Percentiles rank a stretch among this genome's conserved stretches.
Evolutionary conservation across 2,113 vertebrate genomes (phyloP).

Genomic region (Tetraodon nigroviridis): DNA sequence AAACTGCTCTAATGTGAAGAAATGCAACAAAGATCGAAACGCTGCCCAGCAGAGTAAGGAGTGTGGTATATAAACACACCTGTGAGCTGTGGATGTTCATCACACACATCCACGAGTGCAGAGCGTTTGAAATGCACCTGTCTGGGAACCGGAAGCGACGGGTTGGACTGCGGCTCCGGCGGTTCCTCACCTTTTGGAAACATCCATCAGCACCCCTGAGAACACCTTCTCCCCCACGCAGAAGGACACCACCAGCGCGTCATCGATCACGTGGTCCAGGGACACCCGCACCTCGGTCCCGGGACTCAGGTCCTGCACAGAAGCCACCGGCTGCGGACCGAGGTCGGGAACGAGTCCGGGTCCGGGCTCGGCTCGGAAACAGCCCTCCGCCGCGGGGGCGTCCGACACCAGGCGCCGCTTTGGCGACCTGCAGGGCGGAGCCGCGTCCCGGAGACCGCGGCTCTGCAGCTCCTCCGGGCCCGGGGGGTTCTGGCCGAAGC

Average conservation of each 20-base stretch:
- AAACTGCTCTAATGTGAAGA: no score
- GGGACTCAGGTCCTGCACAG: conserved; percentile 73
- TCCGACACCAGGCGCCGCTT: conserved; percentile 20
- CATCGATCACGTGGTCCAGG: conserved; percentile 96
- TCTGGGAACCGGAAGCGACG: no score
- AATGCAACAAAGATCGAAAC: no score
- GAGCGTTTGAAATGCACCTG: no score
- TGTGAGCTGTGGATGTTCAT: no score
- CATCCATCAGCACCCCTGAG: conserved; percentile 96
- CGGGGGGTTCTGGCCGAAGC: neutral
- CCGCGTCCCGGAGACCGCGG: conserved; percentile 12
- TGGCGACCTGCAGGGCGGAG: conserved; percentile 37
- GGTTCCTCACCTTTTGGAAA: conserved; percentile 84
- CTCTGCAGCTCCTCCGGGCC: conserved; percentile 12
- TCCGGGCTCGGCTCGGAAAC: neutral
- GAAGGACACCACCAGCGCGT: conserved; percentile 96
- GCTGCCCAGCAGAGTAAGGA: no score
- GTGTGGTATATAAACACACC: no score
- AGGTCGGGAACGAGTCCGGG: neutral
- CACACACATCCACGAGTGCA: no score
- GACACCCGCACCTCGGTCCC: conserved; percentile 92
- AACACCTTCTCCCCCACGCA: conserved; percentile 90
- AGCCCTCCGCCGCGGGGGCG: neutral
- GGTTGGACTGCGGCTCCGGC: no score
- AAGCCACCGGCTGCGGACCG: neutral